phyloP scores from a whole-genome alignment of 2,797 vertebrate genomes.

The Hoplostethus atlanticus region DNA sequence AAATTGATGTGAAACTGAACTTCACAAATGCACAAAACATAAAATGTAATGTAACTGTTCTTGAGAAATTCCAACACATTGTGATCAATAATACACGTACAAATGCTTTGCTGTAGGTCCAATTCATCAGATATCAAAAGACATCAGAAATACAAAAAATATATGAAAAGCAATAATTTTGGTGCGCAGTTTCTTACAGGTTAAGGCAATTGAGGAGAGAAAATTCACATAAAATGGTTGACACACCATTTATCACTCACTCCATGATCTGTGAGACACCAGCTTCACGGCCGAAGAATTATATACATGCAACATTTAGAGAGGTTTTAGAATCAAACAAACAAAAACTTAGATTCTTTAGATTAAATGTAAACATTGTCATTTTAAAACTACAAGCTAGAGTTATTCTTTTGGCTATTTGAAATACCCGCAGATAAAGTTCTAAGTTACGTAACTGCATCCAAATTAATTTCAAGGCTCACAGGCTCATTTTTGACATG shows the following conservation, averaged over 20 bases:
- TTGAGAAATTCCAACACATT: neutral
- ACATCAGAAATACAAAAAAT: neutral
- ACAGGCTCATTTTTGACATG: neutral
- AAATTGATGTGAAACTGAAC: neutral
- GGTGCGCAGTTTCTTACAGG: neutral
- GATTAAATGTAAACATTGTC: neutral
- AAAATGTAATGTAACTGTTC: neutral
- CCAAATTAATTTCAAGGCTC: neutral
- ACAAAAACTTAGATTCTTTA: neutral
- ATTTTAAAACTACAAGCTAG: neutral
- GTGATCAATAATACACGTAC: neutral
- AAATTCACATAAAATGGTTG: neutral
- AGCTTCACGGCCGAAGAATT: neutral
- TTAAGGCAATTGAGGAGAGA: neutral
- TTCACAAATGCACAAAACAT: neutral
- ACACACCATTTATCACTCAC: neutral
- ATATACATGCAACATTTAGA: neutral
- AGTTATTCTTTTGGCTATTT: neutral
- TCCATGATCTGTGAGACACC: neutral
- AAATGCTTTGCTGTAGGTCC: neutral
- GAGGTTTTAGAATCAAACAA: neutral
- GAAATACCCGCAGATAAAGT: neutral
- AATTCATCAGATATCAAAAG: neutral
- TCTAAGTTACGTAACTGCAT: neutral
- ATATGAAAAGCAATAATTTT: neutral